Base-by-base conservation (phyloP, 2,888 invertebrate genomes). In the Tipula helvola region DNA sequence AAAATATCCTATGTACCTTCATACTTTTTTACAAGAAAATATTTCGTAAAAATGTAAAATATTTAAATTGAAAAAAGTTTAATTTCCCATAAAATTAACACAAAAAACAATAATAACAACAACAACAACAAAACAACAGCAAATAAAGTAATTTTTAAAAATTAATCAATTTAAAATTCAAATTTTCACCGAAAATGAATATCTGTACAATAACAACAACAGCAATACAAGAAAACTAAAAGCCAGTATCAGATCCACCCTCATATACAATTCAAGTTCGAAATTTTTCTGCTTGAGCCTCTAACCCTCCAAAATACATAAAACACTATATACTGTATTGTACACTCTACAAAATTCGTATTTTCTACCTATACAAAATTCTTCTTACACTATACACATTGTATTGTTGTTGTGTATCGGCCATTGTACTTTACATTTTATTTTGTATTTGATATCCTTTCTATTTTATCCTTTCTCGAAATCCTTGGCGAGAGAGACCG, bases 11-110 rank as follows among this genome's bases (percentile, higher is more conserved):
- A 5, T 12, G 10, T 44, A 44, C 44, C 44, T 44, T 44, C 12
- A 10, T 44, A 10, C 44, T 10, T 10, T 44, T 44, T 10, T 7
- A 44, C 10, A 18, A 71, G 28, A 28, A 71, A 71, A 28, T 57
- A 10, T 18, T 71, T 18, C 71, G 18, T 28, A 10, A 71, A 28
- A 28, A 18, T 71, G 28, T 71, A 71, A 71, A 71, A 71, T 71
- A 71, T 71, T 71, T 71, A 71, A 71, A 71, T 71, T 71, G 71
- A 71, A 71, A 71, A 71, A 71, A 71, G 71, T 71, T 71, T 71
- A 71, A 71, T 71, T 71, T 71, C 71, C 71, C 71, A 71, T 71
- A 71, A 71, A 71, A 71, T 71, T 71, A 71, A 71, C 71, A 71
- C 71, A 71, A 71, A 71, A 28, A 71, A 71, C 71, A 71, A 71